A percentile compares a stretch with the other conserved stretches of the same genome.
Evolutionary conservation across 2,113 vertebrate species (phyloP).

Genomic region (Phasianus colchicus): DNA sequence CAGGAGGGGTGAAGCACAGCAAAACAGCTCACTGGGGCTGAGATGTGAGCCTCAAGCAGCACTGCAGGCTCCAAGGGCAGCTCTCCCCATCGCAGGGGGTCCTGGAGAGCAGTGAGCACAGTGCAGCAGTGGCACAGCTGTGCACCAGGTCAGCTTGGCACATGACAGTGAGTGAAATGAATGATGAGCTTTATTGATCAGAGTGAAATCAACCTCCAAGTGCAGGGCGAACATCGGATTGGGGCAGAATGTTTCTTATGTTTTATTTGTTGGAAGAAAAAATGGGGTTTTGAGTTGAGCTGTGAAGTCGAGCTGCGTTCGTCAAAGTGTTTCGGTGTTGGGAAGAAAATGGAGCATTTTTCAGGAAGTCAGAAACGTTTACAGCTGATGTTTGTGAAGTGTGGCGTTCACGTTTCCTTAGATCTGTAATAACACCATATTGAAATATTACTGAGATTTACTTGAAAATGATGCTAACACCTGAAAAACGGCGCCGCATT

Average conservation of each 20-base stretch:
- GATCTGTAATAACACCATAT: not conserved
- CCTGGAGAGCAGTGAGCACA: fast-evolving
- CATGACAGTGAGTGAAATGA: not conserved
- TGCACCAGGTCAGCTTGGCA: not conserved
- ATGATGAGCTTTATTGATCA: constrained; percentile 26
- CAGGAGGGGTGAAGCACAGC: not conserved
- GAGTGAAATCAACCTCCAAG: not conserved
- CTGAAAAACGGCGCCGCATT: not conserved
- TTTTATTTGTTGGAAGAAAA: not conserved
- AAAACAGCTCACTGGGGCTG: no score
- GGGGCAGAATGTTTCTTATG: not conserved
- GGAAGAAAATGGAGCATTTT: not conserved
- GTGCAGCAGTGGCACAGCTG: not conserved
- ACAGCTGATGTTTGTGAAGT: not conserved
- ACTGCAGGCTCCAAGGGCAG: no score
- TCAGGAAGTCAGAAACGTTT: not conserved
- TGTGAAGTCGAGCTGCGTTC: not conserved
- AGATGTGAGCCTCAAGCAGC: not conserved
- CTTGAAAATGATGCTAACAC: not conserved
- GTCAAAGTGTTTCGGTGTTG: not conserved
- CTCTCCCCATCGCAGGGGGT: not conserved
- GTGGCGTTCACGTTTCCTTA: not conserved
- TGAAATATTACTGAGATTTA: not conserved
- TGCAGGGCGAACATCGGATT: not conserved
- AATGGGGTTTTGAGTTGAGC: not conserved